Conservation (phyloP, 2,113 vertebrate genomes). For the Cebus imitator region DNA sequence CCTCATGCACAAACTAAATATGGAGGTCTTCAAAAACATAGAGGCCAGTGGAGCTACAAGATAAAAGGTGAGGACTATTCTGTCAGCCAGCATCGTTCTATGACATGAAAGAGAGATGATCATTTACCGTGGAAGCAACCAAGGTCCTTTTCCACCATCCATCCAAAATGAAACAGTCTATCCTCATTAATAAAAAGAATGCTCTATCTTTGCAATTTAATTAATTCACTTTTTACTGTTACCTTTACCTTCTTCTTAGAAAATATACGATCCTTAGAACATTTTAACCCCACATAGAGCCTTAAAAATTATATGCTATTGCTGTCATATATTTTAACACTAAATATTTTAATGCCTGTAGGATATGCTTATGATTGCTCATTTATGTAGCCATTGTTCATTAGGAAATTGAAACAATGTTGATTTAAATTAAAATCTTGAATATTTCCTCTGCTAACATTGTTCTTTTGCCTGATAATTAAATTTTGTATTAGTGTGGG, state of each 20-base stretch:
- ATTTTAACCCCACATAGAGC: background rate
- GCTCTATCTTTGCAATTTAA: no score
- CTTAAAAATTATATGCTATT: background rate
- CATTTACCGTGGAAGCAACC: background rate
- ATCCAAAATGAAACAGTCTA: background rate
- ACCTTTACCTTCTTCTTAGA: background rate
- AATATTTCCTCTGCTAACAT: background rate
- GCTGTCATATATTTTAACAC: background rate
- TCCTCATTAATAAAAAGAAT: background rate
- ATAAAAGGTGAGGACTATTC: no score
- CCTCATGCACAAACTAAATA: background rate
- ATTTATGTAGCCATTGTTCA: background rate
- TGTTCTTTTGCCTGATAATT: background rate
- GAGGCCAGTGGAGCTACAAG: background rate
- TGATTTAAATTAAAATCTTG: background rate
- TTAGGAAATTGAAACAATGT: background rate
- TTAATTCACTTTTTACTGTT: background rate
- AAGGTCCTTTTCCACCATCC: background rate
- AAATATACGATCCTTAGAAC: background rate
- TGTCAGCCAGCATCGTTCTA: background rate
- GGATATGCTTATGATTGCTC: background rate
- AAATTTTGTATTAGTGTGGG: background rate
- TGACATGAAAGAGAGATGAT: background rate
- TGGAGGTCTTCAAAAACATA: background rate
- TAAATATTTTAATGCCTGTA: background rate